Evolutionary conservation across 2,888 invertebrate species (phyloP).

Genomic region (Drosophila ustulata): DNA sequence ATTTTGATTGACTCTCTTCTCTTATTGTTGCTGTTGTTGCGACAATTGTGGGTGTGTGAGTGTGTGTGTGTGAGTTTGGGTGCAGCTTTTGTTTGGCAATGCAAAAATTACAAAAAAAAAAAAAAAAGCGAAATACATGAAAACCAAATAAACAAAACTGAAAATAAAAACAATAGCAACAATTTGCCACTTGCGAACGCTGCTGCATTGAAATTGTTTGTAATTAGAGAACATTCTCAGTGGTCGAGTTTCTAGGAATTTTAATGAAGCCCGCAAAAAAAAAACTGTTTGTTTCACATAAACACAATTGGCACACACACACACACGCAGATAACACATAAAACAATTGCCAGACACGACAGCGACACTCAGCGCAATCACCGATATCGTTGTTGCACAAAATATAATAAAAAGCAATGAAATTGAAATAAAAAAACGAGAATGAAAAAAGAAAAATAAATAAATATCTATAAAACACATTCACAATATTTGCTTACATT

Average conservation of each 20-base stretch:
- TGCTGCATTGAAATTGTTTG: conserved; percentile 60
- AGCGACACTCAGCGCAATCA: conserved; percentile 55
- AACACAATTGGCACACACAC: conserved; percentile 45
- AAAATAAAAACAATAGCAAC: conserved; percentile 43
- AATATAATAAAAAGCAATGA: conserved; percentile 1
- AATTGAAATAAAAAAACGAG: conserved; percentile 6
- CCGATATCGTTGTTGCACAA: conserved; percentile 50
- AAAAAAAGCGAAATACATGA: conserved; percentile 16
- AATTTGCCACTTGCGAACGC: conserved; percentile 38
- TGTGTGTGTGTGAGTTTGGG: conserved; percentile 14
- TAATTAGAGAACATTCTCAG: conserved; percentile 60
- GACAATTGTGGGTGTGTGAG: conserved; percentile 13
- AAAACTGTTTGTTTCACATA: conserved; percentile 54
- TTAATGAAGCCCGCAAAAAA: conserved; percentile 47
- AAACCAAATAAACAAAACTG: conserved; percentile 35
- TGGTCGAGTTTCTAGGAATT: conserved; percentile 62
- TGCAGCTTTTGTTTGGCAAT: conserved; percentile 45
- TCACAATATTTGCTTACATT: conserved; percentile 30
- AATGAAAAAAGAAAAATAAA: conserved; percentile 16
- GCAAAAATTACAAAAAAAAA: conserved; percentile 27
- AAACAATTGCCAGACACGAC: conserved; percentile 52
- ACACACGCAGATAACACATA: conserved; percentile 19
- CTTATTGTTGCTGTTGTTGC: conserved; percentile 29
- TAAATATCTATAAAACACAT: conserved; percentile 18
- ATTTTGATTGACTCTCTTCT: conserved; percentile 61